Base-by-base conservation (phyloP, 2,113 vertebrate genomes). In the Aspidoscelis tigris region DNA sequence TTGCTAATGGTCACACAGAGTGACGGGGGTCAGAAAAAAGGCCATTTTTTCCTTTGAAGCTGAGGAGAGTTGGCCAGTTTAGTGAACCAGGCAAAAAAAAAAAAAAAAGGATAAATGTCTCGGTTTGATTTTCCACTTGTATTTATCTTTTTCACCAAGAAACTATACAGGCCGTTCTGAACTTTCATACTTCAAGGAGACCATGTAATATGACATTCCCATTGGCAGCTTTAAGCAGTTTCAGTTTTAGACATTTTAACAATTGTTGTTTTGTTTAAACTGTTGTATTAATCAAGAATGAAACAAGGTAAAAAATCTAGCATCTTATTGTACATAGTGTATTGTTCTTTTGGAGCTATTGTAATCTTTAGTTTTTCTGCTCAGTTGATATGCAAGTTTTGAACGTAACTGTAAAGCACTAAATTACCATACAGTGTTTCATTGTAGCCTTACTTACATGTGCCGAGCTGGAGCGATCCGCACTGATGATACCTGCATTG, bases 371-470 rank as follows among this genome's bases (percentile, higher is more conserved):
- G 50, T 66, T 65, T 1, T 1, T 73, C 64, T 33, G 76, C 85
- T 18, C 26, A n/a, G 2, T 26, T 43, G 69, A 83, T 76, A 55
- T 58, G 20, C 44, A 68, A 0, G 0, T 24, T 22, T 61, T 61
- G 58, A 61, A 61, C 58, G 14, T 61, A 61, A 16, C 18, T 61
- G 58, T 61, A 61, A 61, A 61, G 0, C 5, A 80, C 55, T 2
- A 5, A 83, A 70, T 90, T 89, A 91, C 75, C 47, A 71, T 89
- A 91, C 87, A 7, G 85, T 81, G 94, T 80, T 94, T 74, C 92
- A 73, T 95, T 96, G 55, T 95, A 99, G 98, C 96, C 96, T 99
- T 96, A 99, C 99, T 79, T 99, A 98, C 91, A 99, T 99, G 98
- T 99, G 99, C 96, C 97, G 98, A 96, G 98, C 99, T 8, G 98